Evolutionary conservation across 2,888 invertebrate genomes (phyloP).

Genomic region (Rhagonycha lutea): DNA sequence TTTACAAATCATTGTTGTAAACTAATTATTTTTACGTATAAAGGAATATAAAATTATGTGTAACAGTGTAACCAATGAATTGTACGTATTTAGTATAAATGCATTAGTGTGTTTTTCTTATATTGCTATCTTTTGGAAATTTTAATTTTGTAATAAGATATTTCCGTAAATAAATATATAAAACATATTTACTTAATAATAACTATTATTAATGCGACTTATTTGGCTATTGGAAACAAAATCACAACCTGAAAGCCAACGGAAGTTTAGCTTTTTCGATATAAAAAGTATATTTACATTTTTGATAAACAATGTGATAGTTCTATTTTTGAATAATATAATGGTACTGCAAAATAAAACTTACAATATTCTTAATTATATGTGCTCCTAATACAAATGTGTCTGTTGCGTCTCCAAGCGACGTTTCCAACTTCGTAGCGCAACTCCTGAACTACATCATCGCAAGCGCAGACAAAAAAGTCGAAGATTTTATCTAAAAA

Average conservation of each 20-base stretch:
- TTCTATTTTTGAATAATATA: neutral
- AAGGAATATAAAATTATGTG: no score
- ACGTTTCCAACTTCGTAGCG: conserved; percentile 36
- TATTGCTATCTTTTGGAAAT: no score
- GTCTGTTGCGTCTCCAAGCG: conserved; percentile 39
- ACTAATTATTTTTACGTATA: no score
- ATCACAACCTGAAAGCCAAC: no score
- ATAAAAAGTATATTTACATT: neutral
- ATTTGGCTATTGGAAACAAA: neutral
- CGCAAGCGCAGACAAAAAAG: conserved; percentile 31
- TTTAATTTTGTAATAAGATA: no score
- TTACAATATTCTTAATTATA: neutral
- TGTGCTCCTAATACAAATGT: conserved; percentile 34
- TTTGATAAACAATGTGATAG: neutral
- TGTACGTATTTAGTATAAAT: no score
- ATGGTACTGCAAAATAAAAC: neutral
- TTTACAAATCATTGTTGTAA: no score
- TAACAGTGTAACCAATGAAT: no score
- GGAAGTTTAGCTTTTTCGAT: neutral
- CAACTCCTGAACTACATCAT: conserved; percentile 31
- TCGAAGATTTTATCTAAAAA: neutral
- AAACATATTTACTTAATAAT: no score
- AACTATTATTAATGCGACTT: no score
- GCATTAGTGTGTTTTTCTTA: no score
- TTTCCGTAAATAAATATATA: no score